phyloP scores from a whole-genome alignment of 2,888 invertebrate genomes.

The Leucophenga maculata region DNA sequence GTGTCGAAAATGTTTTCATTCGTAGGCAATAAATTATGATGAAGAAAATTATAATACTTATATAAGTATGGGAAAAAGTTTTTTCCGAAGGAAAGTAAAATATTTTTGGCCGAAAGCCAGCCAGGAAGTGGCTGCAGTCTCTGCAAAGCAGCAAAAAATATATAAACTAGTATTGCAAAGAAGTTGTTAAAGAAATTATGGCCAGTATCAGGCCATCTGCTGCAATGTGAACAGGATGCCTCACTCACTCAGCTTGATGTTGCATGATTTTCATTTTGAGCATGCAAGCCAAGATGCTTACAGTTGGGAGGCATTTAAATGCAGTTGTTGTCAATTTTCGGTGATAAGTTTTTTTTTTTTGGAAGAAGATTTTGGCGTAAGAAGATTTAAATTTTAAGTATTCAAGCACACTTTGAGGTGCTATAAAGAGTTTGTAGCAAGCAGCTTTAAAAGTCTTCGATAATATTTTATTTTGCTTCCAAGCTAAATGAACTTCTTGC shows the following conservation, averaged over 20 bases:
- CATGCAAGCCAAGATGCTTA: not conserved
- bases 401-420: no score
- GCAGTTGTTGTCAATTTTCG: conserved; percentile 17
- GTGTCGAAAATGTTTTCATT: conserved; percentile 36
- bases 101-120: conserved; percentile 18
- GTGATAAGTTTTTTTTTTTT: not conserved
- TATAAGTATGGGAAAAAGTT: no score
- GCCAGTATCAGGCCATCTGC: conserved; percentile 35
- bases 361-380: no score
- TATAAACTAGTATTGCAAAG: conserved; percentile 25
- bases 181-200: conserved; percentile 64
- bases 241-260: not conserved
- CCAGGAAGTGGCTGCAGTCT: conserved; percentile 1
- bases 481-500: no score
- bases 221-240: not conserved
- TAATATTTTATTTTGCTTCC: no score
- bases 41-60: conserved; percentile 57
- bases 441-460: no score
- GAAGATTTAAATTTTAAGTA: no score
- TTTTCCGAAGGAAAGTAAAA: no score
- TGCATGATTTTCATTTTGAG: not conserved
- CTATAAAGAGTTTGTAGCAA: no score
- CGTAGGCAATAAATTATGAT: conserved; percentile 57
- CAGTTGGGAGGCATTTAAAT: conserved; percentile 18
- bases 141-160: no score